A percentile compares a stretch with the other conserved stretches of the same genome.
These are phyloP conservation scores for Calidris pygmaea DNA, from an alignment of 2,113 vertebrate genomes.

Conservation along the genomic window DNA sequence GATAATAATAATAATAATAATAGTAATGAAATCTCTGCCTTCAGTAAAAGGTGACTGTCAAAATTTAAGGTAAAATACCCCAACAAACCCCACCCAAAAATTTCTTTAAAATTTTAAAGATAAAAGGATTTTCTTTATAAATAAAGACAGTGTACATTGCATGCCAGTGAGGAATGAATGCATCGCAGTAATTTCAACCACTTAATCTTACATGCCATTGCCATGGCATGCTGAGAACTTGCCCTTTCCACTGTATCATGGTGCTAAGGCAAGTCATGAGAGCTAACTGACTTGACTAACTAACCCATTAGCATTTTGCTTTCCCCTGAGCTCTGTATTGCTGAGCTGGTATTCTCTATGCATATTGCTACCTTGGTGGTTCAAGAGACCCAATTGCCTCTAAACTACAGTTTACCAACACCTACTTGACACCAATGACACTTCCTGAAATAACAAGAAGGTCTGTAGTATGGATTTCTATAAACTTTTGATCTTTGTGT, in stretches of 20 bases:
- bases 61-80: neutral
- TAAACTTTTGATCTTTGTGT: neutral
- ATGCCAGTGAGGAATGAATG: neutral
- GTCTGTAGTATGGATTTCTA: neutral
- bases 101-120: neutral
- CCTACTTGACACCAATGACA: neutral
- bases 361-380: neutral
- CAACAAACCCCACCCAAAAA: neutral
- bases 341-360: neutral
- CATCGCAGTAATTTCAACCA: neutral
- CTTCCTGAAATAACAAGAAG: neutral
- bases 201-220: neutral
- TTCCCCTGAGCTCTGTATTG: neutral
- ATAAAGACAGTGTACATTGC: neutral
- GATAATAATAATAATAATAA: neutral
- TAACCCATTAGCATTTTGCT: neutral
- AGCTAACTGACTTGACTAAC: neutral
- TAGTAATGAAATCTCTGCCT: neutral
- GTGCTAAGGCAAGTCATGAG: neutral
- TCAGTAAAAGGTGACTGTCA: neutral
- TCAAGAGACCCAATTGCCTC: neutral
- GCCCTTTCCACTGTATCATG: neutral
- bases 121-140: neutral
- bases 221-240: neutral
- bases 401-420: neutral